phyloP scores from a whole-genome alignment of 2,113 vertebrate genomes.

The Hippocampus mohnikei region DNA sequence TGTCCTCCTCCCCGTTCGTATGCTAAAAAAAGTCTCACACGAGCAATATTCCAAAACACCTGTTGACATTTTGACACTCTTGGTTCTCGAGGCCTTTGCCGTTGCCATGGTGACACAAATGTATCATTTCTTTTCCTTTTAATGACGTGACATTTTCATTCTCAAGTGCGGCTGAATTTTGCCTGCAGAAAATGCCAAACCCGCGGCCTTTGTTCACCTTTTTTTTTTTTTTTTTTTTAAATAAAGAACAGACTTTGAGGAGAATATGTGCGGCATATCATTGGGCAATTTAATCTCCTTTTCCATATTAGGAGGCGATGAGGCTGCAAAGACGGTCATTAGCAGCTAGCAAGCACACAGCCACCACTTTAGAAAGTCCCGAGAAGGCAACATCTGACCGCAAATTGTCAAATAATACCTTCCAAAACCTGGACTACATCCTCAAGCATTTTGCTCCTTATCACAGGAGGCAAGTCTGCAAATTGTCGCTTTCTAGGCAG shows the following conservation, averaged over 20 bases:
- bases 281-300: background rate
- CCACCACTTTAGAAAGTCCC: too few relatives aligned
- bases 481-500: too few relatives aligned
- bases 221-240: background rate
- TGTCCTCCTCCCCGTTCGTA: background rate
- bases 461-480: too few relatives aligned
- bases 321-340: background rate
- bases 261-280: background rate
- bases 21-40: background rate
- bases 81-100: constrained; percentile 12
- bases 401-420: too few relatives aligned
- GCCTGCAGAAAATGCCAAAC: constrained; percentile 32
- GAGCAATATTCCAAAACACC: constrained; percentile 23
- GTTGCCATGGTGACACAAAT: background rate
- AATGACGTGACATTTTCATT: constrained; percentile 51
- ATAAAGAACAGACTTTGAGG: background rate
- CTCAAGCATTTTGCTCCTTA: too few relatives aligned
- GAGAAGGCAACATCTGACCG: too few relatives aligned
- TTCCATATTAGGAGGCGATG: background rate
- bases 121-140: constrained; percentile 18
- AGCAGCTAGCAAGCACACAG: too few relatives aligned
- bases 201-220: constrained; percentile 3
- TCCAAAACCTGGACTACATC: too few relatives aligned
- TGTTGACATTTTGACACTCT: constrained; percentile 57
- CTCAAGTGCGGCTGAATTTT: constrained; percentile 34